Percentiles rank a stretch among this genome's conserved stretches.
phyloP scores from a whole-genome alignment of 2,113 vertebrate genomes.

The Channa maculata region DNA sequence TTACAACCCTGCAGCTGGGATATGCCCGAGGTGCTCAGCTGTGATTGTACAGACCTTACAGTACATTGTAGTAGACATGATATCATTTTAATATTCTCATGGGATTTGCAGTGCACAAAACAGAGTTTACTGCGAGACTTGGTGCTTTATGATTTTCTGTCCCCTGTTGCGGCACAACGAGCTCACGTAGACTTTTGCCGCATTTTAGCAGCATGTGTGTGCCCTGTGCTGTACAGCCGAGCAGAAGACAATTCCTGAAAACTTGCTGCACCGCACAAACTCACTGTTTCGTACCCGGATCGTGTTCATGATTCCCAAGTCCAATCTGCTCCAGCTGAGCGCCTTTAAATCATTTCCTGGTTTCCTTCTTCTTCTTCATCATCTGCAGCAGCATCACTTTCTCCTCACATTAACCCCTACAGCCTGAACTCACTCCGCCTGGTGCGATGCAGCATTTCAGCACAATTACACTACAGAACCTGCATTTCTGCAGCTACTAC shows the following conservation, averaged over 20 bases:
- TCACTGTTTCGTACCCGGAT: constrained; percentile 10
- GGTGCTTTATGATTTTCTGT: not conserved
- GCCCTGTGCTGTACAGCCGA: constrained; percentile 1
- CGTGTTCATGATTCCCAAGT: constrained; percentile 26
- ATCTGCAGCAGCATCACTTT: constrained; percentile 26
- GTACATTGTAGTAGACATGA: not conserved
- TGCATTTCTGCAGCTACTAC: not conserved
- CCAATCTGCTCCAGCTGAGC: constrained; percentile 43
- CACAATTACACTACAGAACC: constrained; percentile 25
- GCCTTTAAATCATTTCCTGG: constrained; percentile 40
- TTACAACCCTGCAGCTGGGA: not conserved
- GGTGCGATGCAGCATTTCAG: constrained; percentile 39
- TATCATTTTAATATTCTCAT: not conserved
- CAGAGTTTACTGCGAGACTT: not conserved
- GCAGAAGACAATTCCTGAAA: not conserved
- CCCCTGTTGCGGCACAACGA: not conserved
- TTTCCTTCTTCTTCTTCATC: constrained; percentile 32
- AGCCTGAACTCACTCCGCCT: constrained; percentile 36
- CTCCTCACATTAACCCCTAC: constrained; percentile 63
- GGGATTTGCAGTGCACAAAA: not conserved
- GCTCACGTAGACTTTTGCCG: constrained; percentile 27
- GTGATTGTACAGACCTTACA: not conserved
- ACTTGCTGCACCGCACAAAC: constrained; percentile 38
- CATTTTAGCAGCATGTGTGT: constrained; percentile 37
- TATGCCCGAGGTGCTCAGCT: not conserved